phyloP scores from a whole-genome alignment of 2,797 vertebrate species.

The Propithecus perrieri region DNA sequence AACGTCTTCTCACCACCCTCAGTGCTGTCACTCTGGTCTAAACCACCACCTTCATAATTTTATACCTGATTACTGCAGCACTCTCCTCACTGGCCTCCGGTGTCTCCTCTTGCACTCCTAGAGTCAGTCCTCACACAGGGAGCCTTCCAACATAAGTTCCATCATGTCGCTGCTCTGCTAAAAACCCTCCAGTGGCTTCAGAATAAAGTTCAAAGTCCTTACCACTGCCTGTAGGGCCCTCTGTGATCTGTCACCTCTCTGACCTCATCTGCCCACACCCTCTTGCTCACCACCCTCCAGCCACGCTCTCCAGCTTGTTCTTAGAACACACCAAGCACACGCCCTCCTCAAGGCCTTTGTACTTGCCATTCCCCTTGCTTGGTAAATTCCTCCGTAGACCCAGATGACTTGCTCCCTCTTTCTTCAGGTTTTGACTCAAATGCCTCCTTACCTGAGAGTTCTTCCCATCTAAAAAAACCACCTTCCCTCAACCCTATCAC shows the following conservation, averaged over 20 bases:
- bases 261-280: background rate
- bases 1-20: background rate
- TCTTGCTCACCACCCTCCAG: background rate
- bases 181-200: background rate
- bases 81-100: background rate
- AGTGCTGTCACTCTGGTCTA: background rate
- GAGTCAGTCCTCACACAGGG: background rate
- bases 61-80: background rate
- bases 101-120: background rate
- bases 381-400: constrained; percentile 9
- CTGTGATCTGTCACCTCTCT: background rate
- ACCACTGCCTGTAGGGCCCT: background rate
- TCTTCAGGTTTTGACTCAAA: constrained; percentile 20
- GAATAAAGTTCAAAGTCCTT: constrained; percentile 3
- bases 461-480: background rate
- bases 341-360: background rate
- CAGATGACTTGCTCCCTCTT: background rate
- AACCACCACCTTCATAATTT: background rate
- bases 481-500: background rate
- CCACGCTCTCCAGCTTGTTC: background rate
- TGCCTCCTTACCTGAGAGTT: background rate
- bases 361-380: background rate
- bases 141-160: background rate
- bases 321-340: background rate
- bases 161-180: background rate